These are phyloP conservation scores for Malurus cyaneus DNA, from an alignment of 2,113 vertebrate genomes.

Conservation along the genomic window DNA sequence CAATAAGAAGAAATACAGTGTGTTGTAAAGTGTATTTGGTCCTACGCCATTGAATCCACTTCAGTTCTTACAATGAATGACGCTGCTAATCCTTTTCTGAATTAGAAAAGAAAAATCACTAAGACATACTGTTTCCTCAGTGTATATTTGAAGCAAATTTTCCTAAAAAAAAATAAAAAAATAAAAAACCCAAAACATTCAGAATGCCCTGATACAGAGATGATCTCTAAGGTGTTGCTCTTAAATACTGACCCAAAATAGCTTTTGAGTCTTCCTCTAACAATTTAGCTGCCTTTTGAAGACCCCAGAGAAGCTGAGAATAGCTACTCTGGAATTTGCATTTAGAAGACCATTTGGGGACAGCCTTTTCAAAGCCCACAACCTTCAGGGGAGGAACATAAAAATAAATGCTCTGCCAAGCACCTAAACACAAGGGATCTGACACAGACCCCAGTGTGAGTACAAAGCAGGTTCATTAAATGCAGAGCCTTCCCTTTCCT, in stretches of 20 bases:
- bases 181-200: no score
- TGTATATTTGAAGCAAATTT: background rate
- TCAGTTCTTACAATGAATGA: background rate
- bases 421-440: background rate
- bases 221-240: background rate
- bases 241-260: background rate
- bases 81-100: background rate
- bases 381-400: background rate
- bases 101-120: background rate
- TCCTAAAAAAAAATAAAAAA: background rate
- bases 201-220: background rate
- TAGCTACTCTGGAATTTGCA: background rate
- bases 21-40: background rate
- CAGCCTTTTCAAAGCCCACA: background rate
- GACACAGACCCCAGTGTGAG: background rate
- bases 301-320: background rate
- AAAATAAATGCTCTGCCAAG: slow-evolving; percentile 19
- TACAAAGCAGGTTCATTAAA: slow-evolving; percentile 10
- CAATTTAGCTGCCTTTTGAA: background rate
- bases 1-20: background rate
- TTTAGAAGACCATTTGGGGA: slow-evolving; percentile 18
- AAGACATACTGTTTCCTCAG: background rate
- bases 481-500: background rate
- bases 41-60: background rate
- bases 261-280: background rate